Percentiles rank a stretch among this genome's conserved stretches.
Conservation (phyloP, 1,140 invertebrate species). For the Physella acuta region DNA sequence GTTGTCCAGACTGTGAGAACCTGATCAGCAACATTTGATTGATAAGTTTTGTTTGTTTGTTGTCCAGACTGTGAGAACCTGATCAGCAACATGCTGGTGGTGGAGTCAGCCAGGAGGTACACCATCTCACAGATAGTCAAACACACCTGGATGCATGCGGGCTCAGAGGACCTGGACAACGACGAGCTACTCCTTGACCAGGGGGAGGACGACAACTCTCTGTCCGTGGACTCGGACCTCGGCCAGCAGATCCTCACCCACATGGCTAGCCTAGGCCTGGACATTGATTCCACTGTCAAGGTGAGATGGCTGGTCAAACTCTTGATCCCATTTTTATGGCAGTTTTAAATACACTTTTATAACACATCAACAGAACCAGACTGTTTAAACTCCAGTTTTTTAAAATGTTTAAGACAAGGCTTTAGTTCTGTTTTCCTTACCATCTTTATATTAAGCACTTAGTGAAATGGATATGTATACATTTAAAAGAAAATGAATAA, state of each 20-base stretch:
- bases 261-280: conserved; percentile 90
- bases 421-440: no score
- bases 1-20: no score
- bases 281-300: conserved; percentile 79
- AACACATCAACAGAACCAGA: no score
- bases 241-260: conserved; percentile 88
- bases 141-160: conserved; percentile 80
- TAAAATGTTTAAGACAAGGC: no score
- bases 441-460: no score
- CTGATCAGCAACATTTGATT: no score
- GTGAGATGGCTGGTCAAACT: no score
- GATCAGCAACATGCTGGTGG: conserved; percentile 89
- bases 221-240: conserved; percentile 43
- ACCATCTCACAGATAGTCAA: conserved; percentile 72
- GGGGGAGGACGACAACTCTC: conserved; percentile 59
- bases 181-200: conserved; percentile 42
- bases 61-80: conserved; percentile 85
- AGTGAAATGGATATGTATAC: no score
- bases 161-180: conserved; percentile 45
- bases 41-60: neutral
- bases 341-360: no score
- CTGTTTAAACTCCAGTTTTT: no score
- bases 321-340: no score
- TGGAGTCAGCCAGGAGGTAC: conserved; percentile 81
- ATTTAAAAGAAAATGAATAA: no score